A percentile compares a stretch with the other conserved stretches of the same genome.
Conservation (phyloP, 2,888 invertebrate species). For the Tridacna crocea region DNA sequence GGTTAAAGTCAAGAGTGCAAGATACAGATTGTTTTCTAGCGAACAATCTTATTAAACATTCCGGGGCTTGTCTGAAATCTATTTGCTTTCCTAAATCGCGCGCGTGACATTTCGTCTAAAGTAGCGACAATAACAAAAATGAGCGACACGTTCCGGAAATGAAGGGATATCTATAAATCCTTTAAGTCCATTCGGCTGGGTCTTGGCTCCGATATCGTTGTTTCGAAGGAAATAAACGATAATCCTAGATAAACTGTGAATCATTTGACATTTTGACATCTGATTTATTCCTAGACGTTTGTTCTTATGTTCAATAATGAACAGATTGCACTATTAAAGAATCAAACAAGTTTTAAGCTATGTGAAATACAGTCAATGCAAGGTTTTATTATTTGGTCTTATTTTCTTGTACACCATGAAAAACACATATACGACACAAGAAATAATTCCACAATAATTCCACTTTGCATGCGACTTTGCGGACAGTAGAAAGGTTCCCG, state of each 20-base stretch:
- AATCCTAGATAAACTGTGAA: conserved; percentile 7
- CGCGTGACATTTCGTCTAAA: conserved; percentile 11
- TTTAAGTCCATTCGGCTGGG: conserved; percentile 1
- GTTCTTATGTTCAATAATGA: background rate
- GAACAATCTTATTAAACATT: background rate
- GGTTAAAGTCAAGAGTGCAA: background rate
- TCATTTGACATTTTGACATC: conserved; percentile 8
- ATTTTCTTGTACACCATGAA: too few relatives aligned
- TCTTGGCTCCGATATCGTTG: background rate
- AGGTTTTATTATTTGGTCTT: too few relatives aligned
- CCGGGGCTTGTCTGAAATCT: background rate
- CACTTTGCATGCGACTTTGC: too few relatives aligned
- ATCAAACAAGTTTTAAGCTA: too few relatives aligned
- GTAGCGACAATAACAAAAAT: conserved; percentile 18
- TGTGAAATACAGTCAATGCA: too few relatives aligned
- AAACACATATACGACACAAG: too few relatives aligned
- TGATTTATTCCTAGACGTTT: background rate
- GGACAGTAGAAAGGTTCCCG: too few relatives aligned
- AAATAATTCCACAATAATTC: too few relatives aligned
- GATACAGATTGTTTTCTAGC: background rate
- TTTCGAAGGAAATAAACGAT: conserved; percentile 17
- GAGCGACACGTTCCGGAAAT: conserved; percentile 15
- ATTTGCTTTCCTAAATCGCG: conserved; percentile 15
- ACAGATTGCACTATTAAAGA: too few relatives aligned
- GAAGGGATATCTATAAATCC: conserved; percentile 12